phyloP scores from a whole-genome alignment of 2,113 vertebrate genomes.

The Oryzias curvinotus region DNA sequence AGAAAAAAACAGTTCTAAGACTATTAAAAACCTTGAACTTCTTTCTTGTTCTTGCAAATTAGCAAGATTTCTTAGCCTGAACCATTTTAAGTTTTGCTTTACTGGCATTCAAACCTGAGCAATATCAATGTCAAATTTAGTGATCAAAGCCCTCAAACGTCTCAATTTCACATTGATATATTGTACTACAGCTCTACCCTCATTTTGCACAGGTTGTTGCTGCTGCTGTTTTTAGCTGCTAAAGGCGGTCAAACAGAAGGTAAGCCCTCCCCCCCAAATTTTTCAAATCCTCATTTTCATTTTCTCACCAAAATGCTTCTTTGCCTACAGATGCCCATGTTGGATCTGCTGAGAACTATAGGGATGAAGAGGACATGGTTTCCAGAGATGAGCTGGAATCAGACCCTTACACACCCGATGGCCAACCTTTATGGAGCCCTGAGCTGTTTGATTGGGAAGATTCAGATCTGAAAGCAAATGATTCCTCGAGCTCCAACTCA shows the following conservation, averaged over 20 bases:
- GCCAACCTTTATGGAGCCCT: neutral
- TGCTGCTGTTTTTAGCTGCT: slow-evolving; percentile 15
- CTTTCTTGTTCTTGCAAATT: no score
- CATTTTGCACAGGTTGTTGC: slow-evolving; percentile 9
- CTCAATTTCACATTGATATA: no score
- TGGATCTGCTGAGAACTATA: slow-evolving; percentile 6
- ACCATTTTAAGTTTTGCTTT: no score
- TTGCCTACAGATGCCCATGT: neutral
- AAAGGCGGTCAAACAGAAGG: slow-evolving; percentile 6
- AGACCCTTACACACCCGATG: neutral
- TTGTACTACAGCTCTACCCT: no score
- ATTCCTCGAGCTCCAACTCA: neutral
- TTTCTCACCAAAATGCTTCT: neutral
- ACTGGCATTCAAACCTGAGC: no score
- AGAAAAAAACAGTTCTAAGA: no score
- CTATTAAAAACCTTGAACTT: no score
- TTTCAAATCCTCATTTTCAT: neutral
- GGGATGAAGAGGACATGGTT: neutral
- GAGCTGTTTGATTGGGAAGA: neutral
- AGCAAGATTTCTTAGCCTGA: no score
- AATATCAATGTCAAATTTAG: no score
- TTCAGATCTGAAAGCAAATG: neutral
- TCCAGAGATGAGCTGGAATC: neutral
- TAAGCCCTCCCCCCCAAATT: slow-evolving; percentile 3
- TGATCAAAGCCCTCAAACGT: no score